Percentiles rank a stretch among this genome's conserved stretches.
These are phyloP conservation scores for Eupelmus urozonus DNA, from an alignment of 2,888 invertebrate genomes.

Conservation along the genomic window DNA sequence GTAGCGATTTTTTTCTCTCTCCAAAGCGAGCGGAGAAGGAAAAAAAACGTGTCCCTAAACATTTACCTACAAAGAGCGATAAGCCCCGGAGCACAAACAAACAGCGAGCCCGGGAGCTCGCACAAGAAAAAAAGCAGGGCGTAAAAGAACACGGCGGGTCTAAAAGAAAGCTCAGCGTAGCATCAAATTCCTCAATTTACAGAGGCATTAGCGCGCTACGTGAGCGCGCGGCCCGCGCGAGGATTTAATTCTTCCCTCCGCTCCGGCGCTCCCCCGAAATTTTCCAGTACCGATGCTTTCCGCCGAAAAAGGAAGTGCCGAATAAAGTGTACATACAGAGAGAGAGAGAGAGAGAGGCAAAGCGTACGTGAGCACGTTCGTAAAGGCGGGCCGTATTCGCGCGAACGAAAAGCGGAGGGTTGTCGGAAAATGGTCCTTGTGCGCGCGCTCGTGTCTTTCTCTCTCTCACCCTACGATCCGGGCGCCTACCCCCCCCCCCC, in stretches of 20 bases:
- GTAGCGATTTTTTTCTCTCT: constrained; percentile 13
- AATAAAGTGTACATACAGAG: constrained; percentile 28
- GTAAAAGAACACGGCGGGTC: too few relatives aligned
- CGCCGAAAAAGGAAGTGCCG: neutral
- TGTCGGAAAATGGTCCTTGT: too few relatives aligned
- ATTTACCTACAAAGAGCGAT: constrained; percentile 20
- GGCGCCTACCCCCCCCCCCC: too few relatives aligned
- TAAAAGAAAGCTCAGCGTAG: constrained; percentile 38
- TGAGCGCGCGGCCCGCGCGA: constrained; percentile 31
- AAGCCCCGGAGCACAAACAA: neutral
- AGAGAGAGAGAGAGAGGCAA: neutral
- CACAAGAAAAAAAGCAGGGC: too few relatives aligned
- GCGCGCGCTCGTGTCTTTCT: too few relatives aligned
- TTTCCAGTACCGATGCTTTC: constrained; percentile 28
- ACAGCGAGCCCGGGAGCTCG: too few relatives aligned
- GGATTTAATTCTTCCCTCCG: constrained; percentile 49
- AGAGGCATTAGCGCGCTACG: constrained; percentile 49
- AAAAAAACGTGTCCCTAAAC: constrained; percentile 37
- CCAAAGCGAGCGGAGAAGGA: neutral
- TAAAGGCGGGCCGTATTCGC: constrained; percentile 10
- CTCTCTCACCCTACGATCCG: neutral
- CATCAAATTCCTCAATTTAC: constrained; percentile 54
- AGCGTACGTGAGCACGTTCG: constrained; percentile 28
- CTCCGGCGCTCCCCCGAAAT: constrained; percentile 11
- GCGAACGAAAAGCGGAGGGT: constrained; percentile 1